Evolutionary conservation across 2,888 invertebrate species (phyloP).

Genomic region (Drosophila peninsularis): DNA sequence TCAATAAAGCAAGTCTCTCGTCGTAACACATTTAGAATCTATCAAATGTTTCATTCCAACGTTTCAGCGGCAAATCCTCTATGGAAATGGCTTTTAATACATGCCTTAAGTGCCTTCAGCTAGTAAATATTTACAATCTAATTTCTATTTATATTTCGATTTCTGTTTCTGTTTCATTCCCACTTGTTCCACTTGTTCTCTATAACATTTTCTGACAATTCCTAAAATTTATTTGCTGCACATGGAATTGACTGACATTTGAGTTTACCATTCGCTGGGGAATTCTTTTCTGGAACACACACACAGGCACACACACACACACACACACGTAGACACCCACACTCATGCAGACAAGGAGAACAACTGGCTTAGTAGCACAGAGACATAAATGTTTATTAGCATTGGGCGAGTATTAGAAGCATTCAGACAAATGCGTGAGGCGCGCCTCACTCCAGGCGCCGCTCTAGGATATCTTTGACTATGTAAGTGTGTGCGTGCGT

Average conservation of each 20-base stretch:
- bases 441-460: slow-evolving; percentile 4
- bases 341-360: not conserved
- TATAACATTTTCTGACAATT: not conserved
- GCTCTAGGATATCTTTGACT: slow-evolving; percentile 1
- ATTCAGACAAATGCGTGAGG: slow-evolving; percentile 47
- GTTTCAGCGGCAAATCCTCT: not conserved
- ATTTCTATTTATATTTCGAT: too few species aligned
- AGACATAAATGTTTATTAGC: slow-evolving; percentile 66
- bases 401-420: slow-evolving; percentile 65
- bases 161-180: not conserved
- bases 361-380: slow-evolving; percentile 27
- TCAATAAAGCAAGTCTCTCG: too few species aligned
- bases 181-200: not conserved
- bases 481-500: slow-evolving; percentile 14
- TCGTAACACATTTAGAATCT: too few species aligned
- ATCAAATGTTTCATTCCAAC: not conserved
- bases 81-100: not conserved
- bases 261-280: slow-evolving; percentile 1
- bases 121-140: too few species aligned
- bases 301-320: not conserved
- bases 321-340: not conserved
- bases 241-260: slow-evolving; percentile 1
- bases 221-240: not conserved
- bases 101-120: not conserved
- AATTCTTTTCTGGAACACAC: slow-evolving; percentile 10